A percentile compares a stretch with the other conserved stretches of the same genome.
These are phyloP conservation scores for Actias luna DNA, from an alignment of 2,888 invertebrate genomes.

Conservation along the genomic window DNA sequence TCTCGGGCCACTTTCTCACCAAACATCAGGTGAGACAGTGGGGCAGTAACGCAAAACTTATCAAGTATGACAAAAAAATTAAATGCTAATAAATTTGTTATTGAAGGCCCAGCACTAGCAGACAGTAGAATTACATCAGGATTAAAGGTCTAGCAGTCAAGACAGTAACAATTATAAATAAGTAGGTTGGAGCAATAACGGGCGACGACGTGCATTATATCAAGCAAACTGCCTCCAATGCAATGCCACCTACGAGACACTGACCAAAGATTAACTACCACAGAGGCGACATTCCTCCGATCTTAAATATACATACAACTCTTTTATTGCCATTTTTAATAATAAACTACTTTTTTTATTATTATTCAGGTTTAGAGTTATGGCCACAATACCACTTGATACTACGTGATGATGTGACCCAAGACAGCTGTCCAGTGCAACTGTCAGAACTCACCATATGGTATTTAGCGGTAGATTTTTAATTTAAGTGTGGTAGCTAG, in stretches of 20 bases:
- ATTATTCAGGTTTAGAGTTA: no score
- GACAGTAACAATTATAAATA: conserved; percentile 76
- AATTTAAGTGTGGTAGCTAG: no score
- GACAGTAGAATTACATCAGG: conserved; percentile 24
- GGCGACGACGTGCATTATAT: conserved; percentile 75
- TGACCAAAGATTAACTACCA: conserved; percentile 42
- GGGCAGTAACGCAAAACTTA: no score
- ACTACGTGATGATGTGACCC: no score
- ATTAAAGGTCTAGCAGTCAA: conserved; percentile 40
- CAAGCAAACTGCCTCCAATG: conserved; percentile 78
- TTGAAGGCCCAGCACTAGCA: conserved; percentile 11
- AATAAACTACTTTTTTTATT: no score
- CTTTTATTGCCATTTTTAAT: neutral
- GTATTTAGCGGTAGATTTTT: no score
- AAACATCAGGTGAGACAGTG: no score
- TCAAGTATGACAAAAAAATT: neutral
- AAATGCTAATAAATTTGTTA: neutral
- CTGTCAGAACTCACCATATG: no score
- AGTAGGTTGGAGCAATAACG: conserved; percentile 79
- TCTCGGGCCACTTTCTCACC: no score
- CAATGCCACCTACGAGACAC: conserved; percentile 73
- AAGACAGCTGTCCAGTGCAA: no score
- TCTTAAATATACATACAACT: neutral
- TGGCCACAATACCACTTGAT: no score
- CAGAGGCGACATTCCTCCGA: conserved; percentile 26